These are phyloP conservation scores for Castor canadensis DNA, from an alignment of 2,113 vertebrate species.

Conservation along the genomic window DNA sequence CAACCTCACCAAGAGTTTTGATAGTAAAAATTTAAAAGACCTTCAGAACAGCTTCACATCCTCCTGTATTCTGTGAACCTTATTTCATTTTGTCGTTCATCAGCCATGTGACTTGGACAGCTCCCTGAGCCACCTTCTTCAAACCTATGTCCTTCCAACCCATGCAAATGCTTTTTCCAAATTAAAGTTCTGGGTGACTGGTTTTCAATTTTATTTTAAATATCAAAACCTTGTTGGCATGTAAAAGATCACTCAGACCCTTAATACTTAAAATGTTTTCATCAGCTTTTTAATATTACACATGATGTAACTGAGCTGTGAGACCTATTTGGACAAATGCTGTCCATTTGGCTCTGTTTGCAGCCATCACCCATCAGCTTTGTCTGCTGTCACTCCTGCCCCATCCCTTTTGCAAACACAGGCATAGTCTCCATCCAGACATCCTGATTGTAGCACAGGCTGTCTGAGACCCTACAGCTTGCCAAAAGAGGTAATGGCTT, in stretches of 20 bases:
- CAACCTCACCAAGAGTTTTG: background rate
- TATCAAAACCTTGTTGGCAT: background rate
- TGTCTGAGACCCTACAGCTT: background rate
- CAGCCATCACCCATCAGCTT: background rate
- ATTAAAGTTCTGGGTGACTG: background rate
- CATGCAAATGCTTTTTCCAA: background rate
- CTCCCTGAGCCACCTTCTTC: background rate
- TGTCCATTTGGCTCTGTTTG: background rate
- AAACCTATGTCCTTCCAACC: background rate
- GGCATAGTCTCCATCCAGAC: background rate
- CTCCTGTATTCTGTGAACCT: background rate
- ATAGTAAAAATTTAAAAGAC: slow-evolving; percentile 3
- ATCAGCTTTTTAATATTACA: background rate
- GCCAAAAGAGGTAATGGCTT: background rate
- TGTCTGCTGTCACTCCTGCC: background rate
- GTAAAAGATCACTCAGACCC: background rate
- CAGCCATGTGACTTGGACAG: background rate
- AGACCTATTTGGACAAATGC: background rate
- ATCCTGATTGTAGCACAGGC: background rate
- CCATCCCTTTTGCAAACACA: background rate
- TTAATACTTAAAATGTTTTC: background rate
- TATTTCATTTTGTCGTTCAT: background rate
- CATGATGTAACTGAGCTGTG: background rate
- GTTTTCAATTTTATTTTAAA: background rate
- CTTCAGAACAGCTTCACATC: background rate